Percentiles rank a stretch among this genome's conserved stretches.
Evolutionary conservation across 1,140 invertebrate genomes (phyloP).

Genomic region (Asobara japonica): DNA sequence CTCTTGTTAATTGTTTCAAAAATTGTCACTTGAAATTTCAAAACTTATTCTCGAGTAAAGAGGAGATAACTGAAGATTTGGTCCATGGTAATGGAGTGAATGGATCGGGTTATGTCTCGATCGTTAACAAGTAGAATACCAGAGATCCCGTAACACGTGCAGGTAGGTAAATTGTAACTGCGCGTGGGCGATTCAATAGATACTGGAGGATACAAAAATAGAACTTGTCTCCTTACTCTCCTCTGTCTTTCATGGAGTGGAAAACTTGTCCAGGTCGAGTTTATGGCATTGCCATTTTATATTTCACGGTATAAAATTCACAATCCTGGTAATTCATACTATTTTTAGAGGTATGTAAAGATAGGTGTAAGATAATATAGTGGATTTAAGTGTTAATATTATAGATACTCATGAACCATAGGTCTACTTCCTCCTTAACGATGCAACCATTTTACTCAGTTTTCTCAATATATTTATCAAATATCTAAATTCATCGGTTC

Average conservation of each 20-base stretch:
- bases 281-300: background rate
- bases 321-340: background rate
- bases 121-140: constrained; percentile 11
- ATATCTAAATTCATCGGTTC: too few relatives aligned
- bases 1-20: too few relatives aligned
- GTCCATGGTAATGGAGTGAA: too few relatives aligned
- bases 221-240: background rate
- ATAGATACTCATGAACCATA: too few relatives aligned
- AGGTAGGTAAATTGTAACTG: background rate
- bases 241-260: background rate
- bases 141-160: constrained; percentile 7
- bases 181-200: background rate
- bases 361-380: background rate
- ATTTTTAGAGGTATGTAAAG: background rate
- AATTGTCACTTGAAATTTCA: too few relatives aligned
- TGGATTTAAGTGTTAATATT: too few relatives aligned
- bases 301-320: background rate
- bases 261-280: background rate
- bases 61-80: too few relatives aligned
- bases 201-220: background rate
- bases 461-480: too few relatives aligned
- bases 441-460: too few relatives aligned
- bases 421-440: too few relatives aligned
- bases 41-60: too few relatives aligned
- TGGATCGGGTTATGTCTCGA: constrained; percentile 2